Evolutionary conservation across 2,797 vertebrate species (phyloP).

Genomic region (Clamator glandarius): DNA sequence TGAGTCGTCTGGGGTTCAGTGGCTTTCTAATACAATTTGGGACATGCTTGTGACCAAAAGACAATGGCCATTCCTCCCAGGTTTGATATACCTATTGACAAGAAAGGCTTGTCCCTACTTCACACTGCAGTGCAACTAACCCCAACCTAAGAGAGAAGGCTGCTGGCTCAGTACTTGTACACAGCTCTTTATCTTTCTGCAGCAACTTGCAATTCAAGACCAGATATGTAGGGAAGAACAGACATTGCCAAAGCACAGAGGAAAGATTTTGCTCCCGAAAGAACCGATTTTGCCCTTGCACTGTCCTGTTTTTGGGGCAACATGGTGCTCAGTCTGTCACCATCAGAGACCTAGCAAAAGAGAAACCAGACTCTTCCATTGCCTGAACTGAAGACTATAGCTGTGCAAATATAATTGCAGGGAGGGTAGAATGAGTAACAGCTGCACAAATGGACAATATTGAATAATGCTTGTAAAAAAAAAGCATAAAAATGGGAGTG

Average conservation of each 20-base stretch:
- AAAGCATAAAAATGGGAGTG: neutral
- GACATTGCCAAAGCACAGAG: neutral
- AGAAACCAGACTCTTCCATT: neutral
- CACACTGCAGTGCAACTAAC: neutral
- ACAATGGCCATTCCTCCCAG: neutral
- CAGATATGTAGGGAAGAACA: neutral
- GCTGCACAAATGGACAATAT: neutral
- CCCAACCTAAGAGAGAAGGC: neutral
- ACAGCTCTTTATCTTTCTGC: neutral
- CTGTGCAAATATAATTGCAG: neutral
- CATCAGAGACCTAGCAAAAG: neutral
- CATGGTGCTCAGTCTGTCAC: rapidly evolving
- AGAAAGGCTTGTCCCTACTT: neutral
- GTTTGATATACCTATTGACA: neutral
- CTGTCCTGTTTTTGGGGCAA: neutral
- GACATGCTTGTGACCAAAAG: neutral
- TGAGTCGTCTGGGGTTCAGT: neutral
- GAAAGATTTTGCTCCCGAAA: neutral
- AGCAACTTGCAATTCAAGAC: neutral
- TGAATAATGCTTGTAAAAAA: neutral
- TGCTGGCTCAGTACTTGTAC: neutral
- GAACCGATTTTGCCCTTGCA: neutral
- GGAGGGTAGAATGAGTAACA: neutral
- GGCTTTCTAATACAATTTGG: neutral
- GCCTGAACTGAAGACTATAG: neutral